Percentiles rank a stretch among this genome's conserved stretches.
Conservation (phyloP, 2,888 invertebrate genomes). For the Yponomeuta evonymella region DNA sequence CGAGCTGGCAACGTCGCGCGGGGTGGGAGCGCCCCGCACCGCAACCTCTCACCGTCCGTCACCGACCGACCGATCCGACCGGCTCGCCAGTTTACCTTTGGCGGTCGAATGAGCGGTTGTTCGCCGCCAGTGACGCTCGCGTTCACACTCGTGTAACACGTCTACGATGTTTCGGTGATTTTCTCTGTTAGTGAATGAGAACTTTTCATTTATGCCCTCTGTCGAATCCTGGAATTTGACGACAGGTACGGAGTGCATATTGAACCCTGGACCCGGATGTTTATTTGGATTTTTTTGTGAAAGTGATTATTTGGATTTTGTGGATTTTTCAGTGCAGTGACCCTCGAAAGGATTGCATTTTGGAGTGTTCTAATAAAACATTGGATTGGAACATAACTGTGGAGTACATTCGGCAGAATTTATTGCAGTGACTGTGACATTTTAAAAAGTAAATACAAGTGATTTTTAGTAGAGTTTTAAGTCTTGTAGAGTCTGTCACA, state of each 20-base stretch:
- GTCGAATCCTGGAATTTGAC: slow-evolving; percentile 82
- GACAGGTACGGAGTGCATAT: slow-evolving; percentile 70
- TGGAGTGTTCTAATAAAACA: slow-evolving; percentile 41
- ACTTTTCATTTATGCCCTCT: slow-evolving; percentile 71
- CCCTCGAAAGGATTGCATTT: slow-evolving; percentile 59
- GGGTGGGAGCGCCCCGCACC: slow-evolving; percentile 72
- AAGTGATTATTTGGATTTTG: slow-evolving; percentile 59
- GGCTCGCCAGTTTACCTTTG: slow-evolving; percentile 78
- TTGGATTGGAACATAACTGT: slow-evolving; percentile 51
- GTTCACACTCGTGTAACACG: slow-evolving; percentile 74
- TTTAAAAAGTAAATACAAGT: slow-evolving; percentile 49
- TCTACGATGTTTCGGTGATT: slow-evolving; percentile 72
- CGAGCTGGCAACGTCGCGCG: slow-evolving; percentile 75
- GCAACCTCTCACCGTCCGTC: slow-evolving; percentile 74
- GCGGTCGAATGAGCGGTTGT: slow-evolving; percentile 72
- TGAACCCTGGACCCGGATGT: slow-evolving; percentile 65
- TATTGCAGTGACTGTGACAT: slow-evolving; percentile 38
- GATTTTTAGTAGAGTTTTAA: slow-evolving; percentile 19
- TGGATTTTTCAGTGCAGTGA: slow-evolving; percentile 62
- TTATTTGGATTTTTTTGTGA: slow-evolving; percentile 52
- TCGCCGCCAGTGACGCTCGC: slow-evolving; percentile 72
- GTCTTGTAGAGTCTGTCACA: background rate
- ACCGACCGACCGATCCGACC: slow-evolving; percentile 29
- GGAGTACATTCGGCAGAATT: slow-evolving; percentile 40
- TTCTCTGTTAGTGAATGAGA: slow-evolving; percentile 64